These are phyloP conservation scores for Cebidichthys violaceus DNA, from an alignment of 2,113 vertebrate genomes.

Conservation along the genomic window DNA sequence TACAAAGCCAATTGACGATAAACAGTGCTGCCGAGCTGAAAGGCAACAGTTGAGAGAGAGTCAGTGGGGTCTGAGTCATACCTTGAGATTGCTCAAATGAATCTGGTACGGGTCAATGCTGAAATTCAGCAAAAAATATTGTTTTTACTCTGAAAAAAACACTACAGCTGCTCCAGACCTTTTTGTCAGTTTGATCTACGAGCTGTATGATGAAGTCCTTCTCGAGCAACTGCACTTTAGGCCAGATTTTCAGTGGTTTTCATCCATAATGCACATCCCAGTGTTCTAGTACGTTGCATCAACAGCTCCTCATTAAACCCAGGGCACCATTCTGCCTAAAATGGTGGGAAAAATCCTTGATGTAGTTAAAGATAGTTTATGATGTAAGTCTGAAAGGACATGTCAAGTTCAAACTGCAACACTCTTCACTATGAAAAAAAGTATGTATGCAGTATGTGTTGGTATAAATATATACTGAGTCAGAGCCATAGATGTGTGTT, in stretches of 20 bases:
- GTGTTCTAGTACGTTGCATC: slow-evolving; percentile 32
- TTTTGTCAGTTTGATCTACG: slow-evolving; percentile 64
- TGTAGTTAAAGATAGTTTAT: slow-evolving; percentile 41
- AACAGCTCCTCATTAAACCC: slow-evolving; percentile 43
- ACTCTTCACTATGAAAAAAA: slow-evolving; percentile 6
- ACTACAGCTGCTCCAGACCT: slow-evolving; percentile 45
- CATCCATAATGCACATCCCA: slow-evolving; percentile 51
- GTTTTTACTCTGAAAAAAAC: slow-evolving; percentile 59
- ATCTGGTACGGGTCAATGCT: slow-evolving; percentile 38
- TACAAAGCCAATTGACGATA: slow-evolving; percentile 66
- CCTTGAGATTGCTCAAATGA: slow-evolving; percentile 49
- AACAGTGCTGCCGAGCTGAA: slow-evolving; percentile 53
- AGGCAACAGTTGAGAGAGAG: slow-evolving; percentile 28
- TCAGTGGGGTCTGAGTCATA: slow-evolving; percentile 52
- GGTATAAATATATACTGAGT: slow-evolving; percentile 28
- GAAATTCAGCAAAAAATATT: slow-evolving; percentile 49
- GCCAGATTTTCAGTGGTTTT: slow-evolving; percentile 45
- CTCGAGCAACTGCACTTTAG: slow-evolving; percentile 31
- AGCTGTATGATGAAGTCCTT: slow-evolving; percentile 42
- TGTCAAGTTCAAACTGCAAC: slow-evolving; percentile 39
- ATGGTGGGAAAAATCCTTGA: slow-evolving; percentile 29
- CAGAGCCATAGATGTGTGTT: slow-evolving; percentile 16
- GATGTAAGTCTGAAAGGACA: slow-evolving; percentile 45
- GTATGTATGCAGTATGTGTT: background rate
- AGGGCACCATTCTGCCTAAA: slow-evolving; percentile 21